Evolutionary conservation across 2,113 vertebrate species (phyloP).

Genomic region (Panthera tigris): DNA sequence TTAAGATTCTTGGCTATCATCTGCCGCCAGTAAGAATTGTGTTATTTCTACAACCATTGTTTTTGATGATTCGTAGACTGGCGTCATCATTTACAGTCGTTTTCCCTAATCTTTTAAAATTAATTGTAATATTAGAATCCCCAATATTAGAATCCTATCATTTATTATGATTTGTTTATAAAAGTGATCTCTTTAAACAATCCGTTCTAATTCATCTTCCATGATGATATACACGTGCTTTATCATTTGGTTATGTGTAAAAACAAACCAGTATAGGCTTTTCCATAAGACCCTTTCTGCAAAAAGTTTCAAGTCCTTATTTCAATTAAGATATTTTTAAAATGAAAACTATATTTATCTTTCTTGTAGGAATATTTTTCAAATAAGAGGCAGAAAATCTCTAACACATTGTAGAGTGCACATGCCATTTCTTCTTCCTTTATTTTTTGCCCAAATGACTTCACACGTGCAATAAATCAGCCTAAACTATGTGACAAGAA

Average conservation of each 20-base stretch:
- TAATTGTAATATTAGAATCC: slow-evolving; percentile 38
- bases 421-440: background rate
- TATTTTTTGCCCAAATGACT: background rate
- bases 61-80: slow-evolving; percentile 31
- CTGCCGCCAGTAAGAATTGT: slow-evolving; percentile 21
- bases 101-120: slow-evolving; percentile 31
- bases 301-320: background rate
- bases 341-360: slow-evolving; percentile 1
- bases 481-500: background rate
- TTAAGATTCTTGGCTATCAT: slow-evolving; percentile 17
- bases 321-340: slow-evolving; percentile 40
- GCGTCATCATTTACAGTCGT: slow-evolving; percentile 3
- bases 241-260: slow-evolving; percentile 15
- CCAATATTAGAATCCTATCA: background rate
- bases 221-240: background rate
- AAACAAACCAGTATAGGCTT: background rate
- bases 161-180: slow-evolving; percentile 46
- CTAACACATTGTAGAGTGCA: background rate
- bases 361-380: background rate
- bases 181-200: slow-evolving; percentile 31
- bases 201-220: background rate
- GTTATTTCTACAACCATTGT: slow-evolving; percentile 32
- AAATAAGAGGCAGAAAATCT: background rate
- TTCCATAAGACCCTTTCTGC: background rate
- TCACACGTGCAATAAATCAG: background rate